Evolutionary conservation across 2,888 invertebrate species (phyloP), one percentile per base, ranked within the genome.

Genomic region (Imbricaverruca yamaguchii): DNA sequence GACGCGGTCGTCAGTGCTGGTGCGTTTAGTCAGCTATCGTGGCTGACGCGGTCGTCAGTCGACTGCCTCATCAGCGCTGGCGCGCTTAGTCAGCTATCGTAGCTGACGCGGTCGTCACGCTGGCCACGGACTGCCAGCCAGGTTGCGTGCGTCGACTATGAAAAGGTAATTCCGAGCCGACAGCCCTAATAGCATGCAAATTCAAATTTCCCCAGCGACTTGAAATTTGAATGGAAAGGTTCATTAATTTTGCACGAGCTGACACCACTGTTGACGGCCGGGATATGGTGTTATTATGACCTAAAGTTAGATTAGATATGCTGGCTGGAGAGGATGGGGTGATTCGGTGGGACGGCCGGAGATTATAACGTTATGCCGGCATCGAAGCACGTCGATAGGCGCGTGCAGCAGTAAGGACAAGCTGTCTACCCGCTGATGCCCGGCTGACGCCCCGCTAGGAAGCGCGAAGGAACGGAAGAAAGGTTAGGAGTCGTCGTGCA

Each of bases 181-280:
- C 74, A 74, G 74, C 21, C 11, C 74, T 74, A 74, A 74, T 74
- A 74, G 74, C 74, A 74, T 74, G 74, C 23, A 74, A 74, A 74
- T 74, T 74, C 74, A 21, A 74, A 74, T 74, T 74, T 74, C 74
- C 53, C 53, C 55, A 21, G 74, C 74, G 53, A 3, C 53, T 55
- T 23, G 74, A 74, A 74, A 74, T 74, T 74, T 55, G 53, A 55
- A 74, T 74, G 74, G 74, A 74, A 74, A 74, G 53, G 74, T 74
- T 74, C 74, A 74, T 74, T 74, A 74, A 74, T 74, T 53, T 55
- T 74, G 74, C 53, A 74, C 21, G 53, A 55, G 74, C 53, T 74
- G 53, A 55, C 74, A 74, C 74, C 53, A 8, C 74, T 21, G 74
- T 55, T 74, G 74, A 74, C 74, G 74, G 69, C 39, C 69, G 39